These are phyloP conservation scores for Tanypteryx hageni DNA, from an alignment of 2,888 invertebrate genomes.

Conservation along the genomic window DNA sequence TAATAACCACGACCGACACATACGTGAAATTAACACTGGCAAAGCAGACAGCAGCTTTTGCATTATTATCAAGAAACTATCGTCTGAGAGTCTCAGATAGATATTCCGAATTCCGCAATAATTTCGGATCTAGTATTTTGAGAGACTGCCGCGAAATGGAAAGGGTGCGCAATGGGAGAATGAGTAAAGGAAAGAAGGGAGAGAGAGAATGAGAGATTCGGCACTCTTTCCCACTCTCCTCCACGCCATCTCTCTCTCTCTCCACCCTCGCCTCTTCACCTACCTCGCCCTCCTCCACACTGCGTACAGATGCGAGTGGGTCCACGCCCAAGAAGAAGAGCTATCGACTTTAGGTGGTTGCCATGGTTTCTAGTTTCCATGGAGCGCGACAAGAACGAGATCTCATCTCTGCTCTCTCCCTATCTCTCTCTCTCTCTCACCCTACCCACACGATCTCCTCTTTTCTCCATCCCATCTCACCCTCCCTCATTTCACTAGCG, in stretches of 20 bases:
- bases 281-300: background rate
- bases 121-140: background rate
- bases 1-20: background rate
- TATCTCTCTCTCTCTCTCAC: too few relatives aligned
- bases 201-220: background rate
- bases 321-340: conserved; percentile 32
- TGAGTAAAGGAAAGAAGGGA: background rate
- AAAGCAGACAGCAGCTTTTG: background rate
- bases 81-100: background rate
- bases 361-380: conserved; percentile 32
- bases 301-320: conserved; percentile 22
- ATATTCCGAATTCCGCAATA: conserved; percentile 9
- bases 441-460: too few relatives aligned
- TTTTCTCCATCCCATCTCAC: too few relatives aligned
- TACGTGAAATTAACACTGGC: background rate
- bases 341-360: conserved; percentile 35
- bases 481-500: too few relatives aligned
- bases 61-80: background rate
- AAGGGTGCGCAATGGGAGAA: background rate
- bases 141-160: background rate
- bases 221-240: background rate
- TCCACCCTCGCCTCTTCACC: too few relatives aligned
- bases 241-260: too few relatives aligned
- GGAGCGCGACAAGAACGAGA: conserved; percentile 21
- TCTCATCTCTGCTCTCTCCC: background rate